Evolutionary conservation across 2,113 vertebrate species (phyloP), one percentile per base, ranked within the genome.

Genomic region (Trematocara unimaculatum): DNA sequence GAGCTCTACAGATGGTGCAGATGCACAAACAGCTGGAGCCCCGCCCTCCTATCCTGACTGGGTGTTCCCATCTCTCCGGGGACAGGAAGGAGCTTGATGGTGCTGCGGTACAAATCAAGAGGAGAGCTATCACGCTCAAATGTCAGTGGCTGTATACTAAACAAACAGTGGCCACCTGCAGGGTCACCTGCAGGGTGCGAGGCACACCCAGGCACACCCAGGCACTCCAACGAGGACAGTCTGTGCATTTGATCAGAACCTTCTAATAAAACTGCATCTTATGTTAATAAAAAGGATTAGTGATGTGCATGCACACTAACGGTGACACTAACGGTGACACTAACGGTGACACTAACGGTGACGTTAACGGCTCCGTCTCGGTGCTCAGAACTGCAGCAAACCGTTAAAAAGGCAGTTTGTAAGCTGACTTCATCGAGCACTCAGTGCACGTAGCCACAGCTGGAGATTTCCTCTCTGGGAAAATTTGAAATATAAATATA

Each of bases 101-200:
- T 80, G 89, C 79, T 89, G 90, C 17, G 33, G 82, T 90, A 90
- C 90, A 91, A 92, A 92, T 91, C 85, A 88, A 94, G 89, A 86
- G 82, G 80, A 93, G 89, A 81, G 67, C 77, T 84, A 89, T 89
- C 83, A 64, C 9, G 54, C 91, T 88, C 51, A 95, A 95, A 96
- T 95, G 95, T 94, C 94, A 96, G 84, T 78, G 49, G 55, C 86
- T 95, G 93, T 95, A 88, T 93, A 94, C 93, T 93, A 93, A 95
- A 95, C 89, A 95, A 95, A 95, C 91, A 95, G 77, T 81, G 64
- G 83, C 67, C 88, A 92, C 86, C 87, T 81, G 88, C 72, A 80
- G 91, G 92, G 90, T 93, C 86, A 93, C 55, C 31, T 79, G 88
- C 72, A 88, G 86, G 89, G 83, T 87, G 86, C 53, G 53, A n/a